Evolutionary conservation across 1,140 invertebrate species (phyloP), one percentile per base, ranked within the genome.

Genomic region (Pogonus chalceus): DNA sequence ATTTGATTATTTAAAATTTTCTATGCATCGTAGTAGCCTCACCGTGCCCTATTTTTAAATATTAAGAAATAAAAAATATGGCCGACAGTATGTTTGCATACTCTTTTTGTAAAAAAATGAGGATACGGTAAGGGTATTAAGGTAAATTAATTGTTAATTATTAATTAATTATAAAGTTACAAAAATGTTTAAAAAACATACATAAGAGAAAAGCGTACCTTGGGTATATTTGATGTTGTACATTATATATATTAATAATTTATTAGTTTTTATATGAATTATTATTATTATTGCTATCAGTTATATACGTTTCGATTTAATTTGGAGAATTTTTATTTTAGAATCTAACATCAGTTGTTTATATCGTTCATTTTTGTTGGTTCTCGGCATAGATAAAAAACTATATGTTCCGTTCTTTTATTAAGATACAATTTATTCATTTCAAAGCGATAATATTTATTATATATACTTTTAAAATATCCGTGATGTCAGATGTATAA

Each of bases 301-400:
- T 43, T 31, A 31, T n/a, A n/a, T 7, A 7, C 26, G 26, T 31
- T 43, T 43, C 37, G 37, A 43, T 12, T 43, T 43, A 43, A 18
- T 43, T 43, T 43, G 37, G 37, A 10, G 37, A 43, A 18, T 16
- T 43, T 18, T 9, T 12, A 18, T 43, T 12, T 43, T 43, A 43
- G 37, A 12, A 18, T 43, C 37, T 43, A 43, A 43, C 37, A 43
- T 10, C 14, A 31, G n/a, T 43, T 43, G 37, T 43, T 43, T 43
- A 43, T 43, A 43, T 10, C 37, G 37, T 43, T 43, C 18, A 43
- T 43, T 43, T 43, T 43, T 43, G 37, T 43, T 43, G 37, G 37
- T 43, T 43, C 37, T 43, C 7, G 4, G 26, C 14, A 14, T 31
- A n/a, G n/a, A n/a, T n/a, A n/a, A n/a, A n/a, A n/a, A n/a, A n/a